phyloP scores from a whole-genome alignment of 2,888 invertebrate genomes.

The Hedychridium roseum region DNA sequence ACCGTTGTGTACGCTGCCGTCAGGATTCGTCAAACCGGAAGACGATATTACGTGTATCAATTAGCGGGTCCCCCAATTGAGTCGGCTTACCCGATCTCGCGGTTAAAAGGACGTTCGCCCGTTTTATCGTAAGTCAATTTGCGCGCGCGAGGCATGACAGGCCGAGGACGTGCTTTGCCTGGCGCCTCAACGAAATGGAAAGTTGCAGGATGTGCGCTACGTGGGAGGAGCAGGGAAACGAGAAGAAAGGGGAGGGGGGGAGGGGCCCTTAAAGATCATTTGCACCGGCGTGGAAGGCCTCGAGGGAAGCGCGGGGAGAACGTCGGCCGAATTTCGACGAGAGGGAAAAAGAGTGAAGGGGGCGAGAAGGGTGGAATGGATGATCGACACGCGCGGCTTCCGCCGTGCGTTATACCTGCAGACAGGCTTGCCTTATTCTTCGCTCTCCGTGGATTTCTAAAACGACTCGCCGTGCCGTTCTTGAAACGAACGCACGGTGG shows the following conservation, averaged over 20 bases:
- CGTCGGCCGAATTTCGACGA: conserved; percentile 35
- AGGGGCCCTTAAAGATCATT: conserved; percentile 31
- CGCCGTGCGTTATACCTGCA: conserved; percentile 7
- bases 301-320: conserved; percentile 14
- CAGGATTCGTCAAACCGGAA: too few relatives aligned
- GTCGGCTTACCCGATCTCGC: too few relatives aligned
- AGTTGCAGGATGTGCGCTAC: too few relatives aligned
- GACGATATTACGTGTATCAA: too few relatives aligned
- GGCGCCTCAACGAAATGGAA: too few relatives aligned
- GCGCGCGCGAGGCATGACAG: too few relatives aligned
- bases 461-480: conserved; percentile 31
- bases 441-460: conserved; percentile 34
- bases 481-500: conserved; percentile 30
- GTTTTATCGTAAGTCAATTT: too few relatives aligned
- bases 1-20: too few relatives aligned
- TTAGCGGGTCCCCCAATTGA: too few relatives aligned
- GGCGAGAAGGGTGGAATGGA: conserved; percentile 14
- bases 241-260: neutral
- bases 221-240: neutral
- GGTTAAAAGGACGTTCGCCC: too few relatives aligned
- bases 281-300: conserved; percentile 17
- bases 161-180: too few relatives aligned
- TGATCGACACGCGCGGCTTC: conserved; percentile 31
- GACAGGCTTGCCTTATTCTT: neutral
- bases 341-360: conserved; percentile 4